These are phyloP conservation scores for Stylophora pistillata DNA, from an alignment of 64 coral and sea anemone species.

Conservation along the genomic window DNA sequence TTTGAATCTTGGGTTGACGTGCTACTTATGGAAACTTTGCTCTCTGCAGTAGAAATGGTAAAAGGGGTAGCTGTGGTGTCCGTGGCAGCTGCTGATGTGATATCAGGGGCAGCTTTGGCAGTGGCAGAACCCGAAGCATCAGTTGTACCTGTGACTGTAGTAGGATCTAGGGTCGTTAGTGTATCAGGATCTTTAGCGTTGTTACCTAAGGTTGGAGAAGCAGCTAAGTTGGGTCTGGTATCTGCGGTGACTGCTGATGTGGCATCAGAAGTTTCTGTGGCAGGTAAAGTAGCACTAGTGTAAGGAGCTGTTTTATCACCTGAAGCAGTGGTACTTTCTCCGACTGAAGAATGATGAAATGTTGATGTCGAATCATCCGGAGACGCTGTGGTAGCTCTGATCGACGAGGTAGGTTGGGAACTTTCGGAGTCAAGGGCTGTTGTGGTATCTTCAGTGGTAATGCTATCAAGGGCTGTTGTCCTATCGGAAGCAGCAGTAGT, in stretches of 20 bases:
- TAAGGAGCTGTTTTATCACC: not conserved
- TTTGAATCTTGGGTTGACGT: no score
- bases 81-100: conserved; percentile 3
- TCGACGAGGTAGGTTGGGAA: not conserved
- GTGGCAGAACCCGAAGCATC: no score
- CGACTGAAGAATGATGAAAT: no score
- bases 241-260: not conserved
- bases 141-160: not conserved
- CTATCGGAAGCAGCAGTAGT: not conserved
- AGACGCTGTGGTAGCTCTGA: conserved; percentile 1
- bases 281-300: no score
- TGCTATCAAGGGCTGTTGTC: not conserved
- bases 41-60: no score
- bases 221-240: not conserved
- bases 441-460: not conserved
- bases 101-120: not conserved
- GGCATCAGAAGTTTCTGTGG: not conserved
- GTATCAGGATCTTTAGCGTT: no score
- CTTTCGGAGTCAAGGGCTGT: not conserved
- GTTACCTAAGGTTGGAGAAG: not conserved
- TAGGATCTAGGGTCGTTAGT: not conserved
- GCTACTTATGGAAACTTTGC: no score
- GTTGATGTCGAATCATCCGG: not conserved
- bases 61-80: no score
- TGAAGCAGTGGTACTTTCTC: not conserved